These are phyloP conservation scores for Enteromius treurensis DNA, from an alignment of 2,797 vertebrate species.

Conservation along the genomic window DNA sequence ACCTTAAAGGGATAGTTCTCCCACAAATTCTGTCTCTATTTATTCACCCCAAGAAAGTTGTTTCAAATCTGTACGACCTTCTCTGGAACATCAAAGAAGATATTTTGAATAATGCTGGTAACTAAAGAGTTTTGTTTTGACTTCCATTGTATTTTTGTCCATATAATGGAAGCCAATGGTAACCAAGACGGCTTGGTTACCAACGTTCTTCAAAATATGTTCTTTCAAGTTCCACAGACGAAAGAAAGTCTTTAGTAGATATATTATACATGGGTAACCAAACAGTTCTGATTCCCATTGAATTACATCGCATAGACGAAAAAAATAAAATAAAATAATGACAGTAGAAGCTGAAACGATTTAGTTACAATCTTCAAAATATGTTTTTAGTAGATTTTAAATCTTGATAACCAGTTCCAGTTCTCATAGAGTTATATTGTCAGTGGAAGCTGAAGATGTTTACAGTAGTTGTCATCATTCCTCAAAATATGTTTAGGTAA, in stretches of 20 bases:
- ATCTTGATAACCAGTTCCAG: not conserved
- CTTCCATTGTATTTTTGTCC: not conserved
- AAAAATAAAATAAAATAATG: not conserved
- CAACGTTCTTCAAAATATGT: not conserved
- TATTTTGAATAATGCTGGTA: not conserved
- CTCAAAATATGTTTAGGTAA: not conserved
- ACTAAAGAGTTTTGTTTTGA: not conserved
- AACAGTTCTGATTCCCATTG: not conserved
- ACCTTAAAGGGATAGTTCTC: not conserved
- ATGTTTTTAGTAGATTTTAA: not conserved
- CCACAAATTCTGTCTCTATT: not conserved
- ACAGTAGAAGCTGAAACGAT: not conserved
- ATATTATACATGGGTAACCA: not conserved
- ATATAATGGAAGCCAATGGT: not conserved
- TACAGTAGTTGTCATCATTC: not conserved
- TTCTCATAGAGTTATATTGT: not conserved
- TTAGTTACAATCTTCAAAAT: not conserved
- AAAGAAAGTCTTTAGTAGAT: not conserved
- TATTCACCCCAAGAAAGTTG: not conserved
- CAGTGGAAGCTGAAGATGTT: not conserved
- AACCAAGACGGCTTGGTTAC: not conserved
- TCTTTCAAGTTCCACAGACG: not conserved
- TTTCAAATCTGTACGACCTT: not conserved
- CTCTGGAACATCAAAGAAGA: not conserved
- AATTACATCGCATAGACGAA: not conserved